Conservation (phyloP, 2,888 invertebrate genomes). For the Limnephilus auricula region DNA sequence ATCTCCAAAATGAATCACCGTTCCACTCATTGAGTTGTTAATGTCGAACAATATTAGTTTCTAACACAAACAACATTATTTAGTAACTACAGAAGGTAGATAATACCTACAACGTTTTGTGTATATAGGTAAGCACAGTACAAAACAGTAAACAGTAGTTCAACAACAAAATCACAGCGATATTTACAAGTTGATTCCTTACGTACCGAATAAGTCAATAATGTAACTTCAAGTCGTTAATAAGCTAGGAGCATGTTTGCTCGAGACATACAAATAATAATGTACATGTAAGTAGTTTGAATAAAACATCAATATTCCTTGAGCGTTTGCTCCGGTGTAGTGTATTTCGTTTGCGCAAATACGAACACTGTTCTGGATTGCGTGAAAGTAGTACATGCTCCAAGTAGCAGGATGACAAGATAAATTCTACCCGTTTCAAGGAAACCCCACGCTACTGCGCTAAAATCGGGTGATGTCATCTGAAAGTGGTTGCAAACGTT, state of each 20-base stretch:
- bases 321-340: not conserved
- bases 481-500: not conserved
- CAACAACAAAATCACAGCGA: not conserved
- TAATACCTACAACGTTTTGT: not conserved
- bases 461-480: not conserved
- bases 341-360: conserved; percentile 5
- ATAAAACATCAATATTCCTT: conserved; percentile 43
- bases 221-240: not conserved
- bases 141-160: not conserved
- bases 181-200: not conserved
- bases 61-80: not conserved
- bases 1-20: not conserved
- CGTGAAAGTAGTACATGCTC: too few relatives aligned
- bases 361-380: not conserved
- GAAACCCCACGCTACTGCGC: not conserved
- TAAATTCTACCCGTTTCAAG: not conserved
- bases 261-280: not conserved
- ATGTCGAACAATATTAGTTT: not conserved
- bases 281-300: not conserved
- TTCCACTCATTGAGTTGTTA: not conserved
- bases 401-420: too few relatives aligned
- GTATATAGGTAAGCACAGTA: not conserved
- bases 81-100: not conserved
- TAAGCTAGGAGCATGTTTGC: not conserved
- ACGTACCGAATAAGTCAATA: not conserved